Conservation (phyloP, 2,113 vertebrate genomes). For the Apus apus region DNA sequence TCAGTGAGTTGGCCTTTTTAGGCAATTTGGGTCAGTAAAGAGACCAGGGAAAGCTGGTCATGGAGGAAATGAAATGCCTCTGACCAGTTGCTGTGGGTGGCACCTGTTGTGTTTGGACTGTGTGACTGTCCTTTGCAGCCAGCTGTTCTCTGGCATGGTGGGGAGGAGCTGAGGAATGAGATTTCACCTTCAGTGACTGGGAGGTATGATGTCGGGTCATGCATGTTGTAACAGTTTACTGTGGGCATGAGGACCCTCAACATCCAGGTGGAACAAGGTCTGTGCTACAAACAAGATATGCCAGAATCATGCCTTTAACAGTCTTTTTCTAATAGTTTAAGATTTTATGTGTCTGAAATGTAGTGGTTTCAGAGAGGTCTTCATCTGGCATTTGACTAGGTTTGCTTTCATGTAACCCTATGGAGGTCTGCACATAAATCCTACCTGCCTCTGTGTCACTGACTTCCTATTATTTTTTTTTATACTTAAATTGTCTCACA, state of each 20-base stretch:
- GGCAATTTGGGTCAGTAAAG: not conserved
- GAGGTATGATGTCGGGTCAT: rapidly evolving
- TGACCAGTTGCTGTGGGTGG: not conserved
- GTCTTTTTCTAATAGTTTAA: not conserved
- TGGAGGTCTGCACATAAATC: not conserved
- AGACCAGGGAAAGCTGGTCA: not conserved
- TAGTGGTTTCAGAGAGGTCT: not conserved
- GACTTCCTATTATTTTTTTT: rapidly evolving
- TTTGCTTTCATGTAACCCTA: not conserved
- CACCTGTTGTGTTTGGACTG: not conserved
- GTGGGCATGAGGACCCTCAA: not conserved
- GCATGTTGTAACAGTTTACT: rapidly evolving
- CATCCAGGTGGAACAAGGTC: not conserved
- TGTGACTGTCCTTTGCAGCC: not conserved
- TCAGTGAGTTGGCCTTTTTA: not conserved
- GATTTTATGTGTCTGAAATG: not conserved
- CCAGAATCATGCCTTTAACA: not conserved
- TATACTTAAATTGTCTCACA: not conserved
- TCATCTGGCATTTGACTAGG: not conserved
- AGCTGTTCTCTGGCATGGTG: not conserved
- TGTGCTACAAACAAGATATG: not conserved
- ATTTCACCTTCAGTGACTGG: not conserved
- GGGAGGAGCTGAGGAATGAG: not conserved
- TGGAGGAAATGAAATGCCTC: not conserved
- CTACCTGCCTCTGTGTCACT: not conserved